Percentiles rank a stretch among this genome's conserved stretches.
Conservation (phyloP, 2,113 vertebrate species). For the Ceuthmochares aereus region DNA sequence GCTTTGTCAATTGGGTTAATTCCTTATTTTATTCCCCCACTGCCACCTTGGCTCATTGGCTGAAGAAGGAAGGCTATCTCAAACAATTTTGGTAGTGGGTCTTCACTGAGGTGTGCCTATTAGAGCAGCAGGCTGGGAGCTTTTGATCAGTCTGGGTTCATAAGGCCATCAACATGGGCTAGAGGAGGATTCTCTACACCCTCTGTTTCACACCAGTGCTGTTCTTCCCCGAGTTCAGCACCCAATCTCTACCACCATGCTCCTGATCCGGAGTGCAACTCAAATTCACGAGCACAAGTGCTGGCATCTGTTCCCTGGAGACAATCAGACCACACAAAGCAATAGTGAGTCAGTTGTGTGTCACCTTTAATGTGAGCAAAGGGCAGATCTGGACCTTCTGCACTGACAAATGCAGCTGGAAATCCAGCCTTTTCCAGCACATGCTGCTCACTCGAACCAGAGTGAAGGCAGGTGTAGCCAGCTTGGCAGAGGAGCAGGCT, state of each 20-base stretch:
- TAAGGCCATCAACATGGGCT: accelerated
- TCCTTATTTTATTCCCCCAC: not conserved
- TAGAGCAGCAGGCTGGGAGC: not conserved
- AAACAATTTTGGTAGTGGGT: not conserved
- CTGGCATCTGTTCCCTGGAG: not conserved
- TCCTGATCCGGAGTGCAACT: accelerated
- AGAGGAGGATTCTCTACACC: not conserved
- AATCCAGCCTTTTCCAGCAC: not conserved
- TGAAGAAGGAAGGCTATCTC: not conserved
- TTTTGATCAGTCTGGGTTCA: not conserved
- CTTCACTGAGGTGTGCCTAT: not conserved
- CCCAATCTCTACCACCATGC: accelerated
- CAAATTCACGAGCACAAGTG: not conserved
- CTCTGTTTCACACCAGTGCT: not conserved
- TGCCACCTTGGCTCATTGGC: too few relatives aligned
- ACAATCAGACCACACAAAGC: not conserved
- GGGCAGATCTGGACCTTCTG: not conserved
- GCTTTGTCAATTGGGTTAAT: not conserved
- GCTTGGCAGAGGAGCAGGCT: not conserved
- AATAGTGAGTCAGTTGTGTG: accelerated
- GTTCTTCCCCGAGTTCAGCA: not conserved
- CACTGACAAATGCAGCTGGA: not conserved
- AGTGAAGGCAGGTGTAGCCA: not conserved
- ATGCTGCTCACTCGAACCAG: not conserved
- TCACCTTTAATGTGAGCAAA: not conserved